phyloP scores from a whole-genome alignment of 2,888 invertebrate genomes.

The Drepana falcataria region DNA sequence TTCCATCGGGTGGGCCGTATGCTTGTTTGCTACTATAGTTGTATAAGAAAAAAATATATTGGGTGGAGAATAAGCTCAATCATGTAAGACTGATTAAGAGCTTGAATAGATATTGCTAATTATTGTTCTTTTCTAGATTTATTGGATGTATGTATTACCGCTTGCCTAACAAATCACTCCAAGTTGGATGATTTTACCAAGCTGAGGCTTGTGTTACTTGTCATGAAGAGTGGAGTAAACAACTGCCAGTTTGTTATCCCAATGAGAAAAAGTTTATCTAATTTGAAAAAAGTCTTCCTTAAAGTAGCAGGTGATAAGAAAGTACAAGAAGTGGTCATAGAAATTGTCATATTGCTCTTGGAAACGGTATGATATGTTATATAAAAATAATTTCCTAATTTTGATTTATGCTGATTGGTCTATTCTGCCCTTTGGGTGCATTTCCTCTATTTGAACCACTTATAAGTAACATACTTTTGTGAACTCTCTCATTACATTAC shows the following conservation, averaged over 20 bases:
- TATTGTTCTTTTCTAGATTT: slow-evolving; percentile 37
- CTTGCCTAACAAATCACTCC: slow-evolving; percentile 39
- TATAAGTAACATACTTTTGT: no score
- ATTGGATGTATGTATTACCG: slow-evolving; percentile 47
- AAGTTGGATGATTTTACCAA: slow-evolving; percentile 58
- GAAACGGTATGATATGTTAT: slow-evolving; percentile 43
- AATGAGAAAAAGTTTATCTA: slow-evolving; percentile 47
- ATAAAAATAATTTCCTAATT: no score
- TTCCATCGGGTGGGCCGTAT: no score
- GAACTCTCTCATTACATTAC: slow-evolving; percentile 20
- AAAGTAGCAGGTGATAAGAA: slow-evolving; percentile 52
- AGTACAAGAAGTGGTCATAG: slow-evolving; percentile 56
- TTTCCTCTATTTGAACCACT: no score
- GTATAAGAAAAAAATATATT: no score
- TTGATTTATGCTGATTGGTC: no score
- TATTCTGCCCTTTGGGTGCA: no score
- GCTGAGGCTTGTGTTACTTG: slow-evolving; percentile 57
- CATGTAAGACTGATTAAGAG: no score
- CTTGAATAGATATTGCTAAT: no score
- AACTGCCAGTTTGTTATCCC: slow-evolving; percentile 57
- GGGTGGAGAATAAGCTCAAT: no score
- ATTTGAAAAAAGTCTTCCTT: slow-evolving; percentile 45
- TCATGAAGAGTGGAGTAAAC: slow-evolving; percentile 61
- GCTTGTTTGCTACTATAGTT: no score
- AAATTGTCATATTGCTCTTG: slow-evolving; percentile 49